phyloP scores from a whole-genome alignment of 2,888 invertebrate species.

The Hetaerina titia region DNA sequence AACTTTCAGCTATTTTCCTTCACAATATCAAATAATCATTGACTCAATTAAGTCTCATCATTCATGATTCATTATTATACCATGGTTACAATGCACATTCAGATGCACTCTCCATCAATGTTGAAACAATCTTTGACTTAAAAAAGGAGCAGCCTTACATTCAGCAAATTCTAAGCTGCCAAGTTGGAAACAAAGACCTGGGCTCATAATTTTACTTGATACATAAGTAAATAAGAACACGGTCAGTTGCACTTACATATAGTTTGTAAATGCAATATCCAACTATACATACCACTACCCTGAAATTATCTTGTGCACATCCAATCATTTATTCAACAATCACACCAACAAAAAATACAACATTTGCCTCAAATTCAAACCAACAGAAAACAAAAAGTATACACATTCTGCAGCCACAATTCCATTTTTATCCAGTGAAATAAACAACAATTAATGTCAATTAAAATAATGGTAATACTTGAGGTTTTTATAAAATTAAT shows the following conservation, averaged over 20 bases:
- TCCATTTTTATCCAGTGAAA: constrained; percentile 9
- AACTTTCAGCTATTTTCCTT: constrained; percentile 30
- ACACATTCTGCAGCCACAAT: background rate
- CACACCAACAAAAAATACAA: constrained; percentile 38
- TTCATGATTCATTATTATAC: constrained; percentile 8
- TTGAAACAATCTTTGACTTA: background rate
- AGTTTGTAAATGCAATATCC: background rate
- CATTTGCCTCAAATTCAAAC: background rate
- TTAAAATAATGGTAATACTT: constrained; percentile 66
- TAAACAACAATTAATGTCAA: constrained; percentile 39
- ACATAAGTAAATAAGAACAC: constrained; percentile 40
- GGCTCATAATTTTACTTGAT: constrained; percentile 38
- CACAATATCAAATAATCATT: constrained; percentile 37
- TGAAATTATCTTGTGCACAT: background rate
- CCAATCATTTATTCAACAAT: background rate
- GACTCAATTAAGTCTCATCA: constrained; percentile 28
- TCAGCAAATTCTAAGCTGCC: background rate
- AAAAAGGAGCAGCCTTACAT: background rate
- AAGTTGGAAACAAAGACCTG: constrained; percentile 6
- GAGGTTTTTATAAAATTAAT: constrained; percentile 61
- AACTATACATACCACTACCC: background rate
- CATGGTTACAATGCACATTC: constrained; percentile 30
- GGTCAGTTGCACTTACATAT: constrained; percentile 1
- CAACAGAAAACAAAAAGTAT: background rate
- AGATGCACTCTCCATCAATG: constrained; percentile 47